Evolutionary conservation across 1,140 invertebrate species (phyloP).

Genomic region (Drosophila hydei): DNA sequence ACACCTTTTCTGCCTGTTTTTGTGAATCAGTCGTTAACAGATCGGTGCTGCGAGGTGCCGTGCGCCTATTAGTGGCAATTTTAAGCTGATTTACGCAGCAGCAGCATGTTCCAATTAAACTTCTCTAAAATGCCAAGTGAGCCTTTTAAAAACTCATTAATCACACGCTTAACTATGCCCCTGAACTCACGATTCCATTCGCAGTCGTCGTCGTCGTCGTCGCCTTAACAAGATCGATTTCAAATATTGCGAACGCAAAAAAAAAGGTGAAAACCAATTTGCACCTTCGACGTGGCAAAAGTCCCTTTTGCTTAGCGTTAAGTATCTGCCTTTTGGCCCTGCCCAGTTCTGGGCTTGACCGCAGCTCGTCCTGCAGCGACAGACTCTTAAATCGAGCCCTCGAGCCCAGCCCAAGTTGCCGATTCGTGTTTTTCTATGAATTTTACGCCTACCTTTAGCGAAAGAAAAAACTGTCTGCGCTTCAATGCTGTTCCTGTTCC

Average conservation of each 20-base stretch:
- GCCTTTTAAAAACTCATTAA: conserved; percentile 83
- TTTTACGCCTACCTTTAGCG: conserved; percentile 66
- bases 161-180: conserved; percentile 78
- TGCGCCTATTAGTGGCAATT: conserved; percentile 81
- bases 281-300: conserved; percentile 76
- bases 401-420: conserved; percentile 32
- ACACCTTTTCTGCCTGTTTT: conserved; percentile 37
- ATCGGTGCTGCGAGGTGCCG: background rate
- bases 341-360: conserved; percentile 13
- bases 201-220: conserved; percentile 8
- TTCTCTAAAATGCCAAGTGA: conserved; percentile 71
- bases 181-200: conserved; percentile 11
- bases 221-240: conserved; percentile 70
- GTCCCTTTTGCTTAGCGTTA: conserved; percentile 14
- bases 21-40: background rate
- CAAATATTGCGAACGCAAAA: conserved; percentile 65
- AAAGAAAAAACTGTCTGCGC: conserved; percentile 16
- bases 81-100: conserved; percentile 82
- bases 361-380: conserved; percentile 18
- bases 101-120: conserved; percentile 82
- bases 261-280: conserved; percentile 81
- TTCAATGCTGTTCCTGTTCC: conserved; percentile 5
- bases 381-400: conserved; percentile 10
- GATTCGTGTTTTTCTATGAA: conserved; percentile 72
- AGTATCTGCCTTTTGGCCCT: conserved; percentile 9